Evolutionary conservation across 1,140 invertebrate genomes (phyloP).

Genomic region (Schmidtea mediterranea): DNA sequence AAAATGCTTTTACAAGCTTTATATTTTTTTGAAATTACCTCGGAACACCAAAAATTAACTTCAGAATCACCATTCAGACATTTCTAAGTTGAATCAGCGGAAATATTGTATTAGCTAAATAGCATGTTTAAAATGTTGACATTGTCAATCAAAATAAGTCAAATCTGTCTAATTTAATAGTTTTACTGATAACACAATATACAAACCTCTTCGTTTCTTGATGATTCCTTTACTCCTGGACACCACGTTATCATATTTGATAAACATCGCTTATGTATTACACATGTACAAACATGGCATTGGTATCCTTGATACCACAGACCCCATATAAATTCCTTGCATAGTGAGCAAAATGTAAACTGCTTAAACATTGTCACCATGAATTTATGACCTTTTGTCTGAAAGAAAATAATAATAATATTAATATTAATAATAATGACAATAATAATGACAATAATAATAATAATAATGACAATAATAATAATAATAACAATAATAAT

Average conservation of each 20-base stretch:
- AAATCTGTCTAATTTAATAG: too few relatives aligned
- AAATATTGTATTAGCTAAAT: too few relatives aligned
- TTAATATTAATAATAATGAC: neutral
- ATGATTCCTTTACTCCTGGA: neutral
- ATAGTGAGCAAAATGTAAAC: constrained; percentile 93
- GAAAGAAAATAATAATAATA: too few relatives aligned
- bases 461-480: constrained; percentile 8
- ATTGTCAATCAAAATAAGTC: too few relatives aligned
- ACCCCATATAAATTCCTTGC: constrained; percentile 86
- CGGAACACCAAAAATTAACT: too few relatives aligned
- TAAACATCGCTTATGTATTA: neutral
- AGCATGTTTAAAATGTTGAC: too few relatives aligned
- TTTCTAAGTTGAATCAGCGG: too few relatives aligned
- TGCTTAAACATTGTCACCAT: constrained; percentile 96
- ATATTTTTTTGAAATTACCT: too few relatives aligned
- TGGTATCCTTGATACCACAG: constrained; percentile 7
- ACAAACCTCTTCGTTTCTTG: neutral
- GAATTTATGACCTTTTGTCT: constrained; percentile 75
- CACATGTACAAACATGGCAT: constrained; percentile 2
- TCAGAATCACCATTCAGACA: too few relatives aligned
- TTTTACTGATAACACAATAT: too few relatives aligned
- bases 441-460: constrained; percentile 5
- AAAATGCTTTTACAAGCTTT: too few relatives aligned
- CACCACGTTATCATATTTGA: neutral
- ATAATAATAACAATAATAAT: constrained; percentile 5